A percentile compares a stretch with the other conserved stretches of the same genome.
phyloP scores from a whole-genome alignment of 2,113 vertebrate genomes.

The Taurulus bubalis region DNA sequence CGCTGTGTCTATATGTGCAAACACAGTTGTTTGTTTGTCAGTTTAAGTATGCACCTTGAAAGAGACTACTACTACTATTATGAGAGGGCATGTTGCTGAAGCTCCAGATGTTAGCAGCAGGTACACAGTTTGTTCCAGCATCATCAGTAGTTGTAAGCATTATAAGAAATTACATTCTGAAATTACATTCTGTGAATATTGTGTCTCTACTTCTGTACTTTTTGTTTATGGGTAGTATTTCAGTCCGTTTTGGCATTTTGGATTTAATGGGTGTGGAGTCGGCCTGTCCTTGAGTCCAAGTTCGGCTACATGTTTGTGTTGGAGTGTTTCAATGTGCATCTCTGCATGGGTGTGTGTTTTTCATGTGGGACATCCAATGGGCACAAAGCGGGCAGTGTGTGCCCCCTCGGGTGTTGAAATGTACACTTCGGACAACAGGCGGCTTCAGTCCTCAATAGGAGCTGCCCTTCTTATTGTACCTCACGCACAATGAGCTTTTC shows the following conservation, averaged over 20 bases:
- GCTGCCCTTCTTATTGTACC: conserved; percentile 88
- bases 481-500: conserved; percentile 86
- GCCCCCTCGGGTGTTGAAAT: conserved; percentile 77
- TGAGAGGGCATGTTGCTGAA: background rate
- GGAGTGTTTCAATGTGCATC: conserved; percentile 48
- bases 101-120: conserved; percentile 5
- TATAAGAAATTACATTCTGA: background rate
- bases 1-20: conserved; percentile 25
- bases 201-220: background rate
- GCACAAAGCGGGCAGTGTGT: conserved; percentile 84
- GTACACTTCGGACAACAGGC: conserved; percentile 83
- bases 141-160: background rate
- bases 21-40: conserved; percentile 25
- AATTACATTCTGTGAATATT: background rate
- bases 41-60: conserved; percentile 16
- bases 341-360: conserved; percentile 71
- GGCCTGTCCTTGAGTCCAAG: conserved; percentile 18
- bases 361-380: conserved; percentile 67
- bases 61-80: background rate
- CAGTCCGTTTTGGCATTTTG: background rate
- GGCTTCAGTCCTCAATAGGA: conserved; percentile 87
- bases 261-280: conserved; percentile 14
- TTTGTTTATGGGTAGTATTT: background rate
- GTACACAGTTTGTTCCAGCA: background rate
- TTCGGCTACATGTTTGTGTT: conserved; percentile 46